Evolutionary conservation across 53 echinoderm and acorn worm species (phyloP).

Genomic region (Paracentrotus lividus): DNA sequence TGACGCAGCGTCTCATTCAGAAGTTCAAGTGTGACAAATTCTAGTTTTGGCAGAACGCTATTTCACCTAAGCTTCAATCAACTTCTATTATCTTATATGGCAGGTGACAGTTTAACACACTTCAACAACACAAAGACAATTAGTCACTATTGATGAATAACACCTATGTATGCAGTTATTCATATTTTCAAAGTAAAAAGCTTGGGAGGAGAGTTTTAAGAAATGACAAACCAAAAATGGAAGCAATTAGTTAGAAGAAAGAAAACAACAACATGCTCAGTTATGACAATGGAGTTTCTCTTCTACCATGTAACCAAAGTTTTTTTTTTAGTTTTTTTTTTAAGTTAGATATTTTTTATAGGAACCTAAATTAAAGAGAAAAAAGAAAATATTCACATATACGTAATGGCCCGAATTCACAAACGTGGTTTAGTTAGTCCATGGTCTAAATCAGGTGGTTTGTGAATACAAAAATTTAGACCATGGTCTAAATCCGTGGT

Average conservation of each 20-base stretch:
- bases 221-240: neutral
- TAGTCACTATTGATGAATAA: neutral
- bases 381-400: too few relatives aligned
- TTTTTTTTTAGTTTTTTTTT: too few relatives aligned
- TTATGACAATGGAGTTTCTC: too few relatives aligned
- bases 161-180: neutral
- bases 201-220: neutral
- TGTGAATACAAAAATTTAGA: too few relatives aligned
- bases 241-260: neutral
- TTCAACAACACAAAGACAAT: constrained; percentile 23
- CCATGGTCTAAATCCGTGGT: too few relatives aligned
- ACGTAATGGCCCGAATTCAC: too few relatives aligned
- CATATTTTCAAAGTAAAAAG: neutral
- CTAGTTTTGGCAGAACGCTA: neutral
- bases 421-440: too few relatives aligned
- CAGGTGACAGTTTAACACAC: neutral
- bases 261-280: neutral
- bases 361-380: too few relatives aligned
- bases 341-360: too few relatives aligned
- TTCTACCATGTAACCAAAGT: too few relatives aligned
- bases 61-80: neutral
- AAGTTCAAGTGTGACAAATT: constrained; percentile 41
- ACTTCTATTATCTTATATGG: neutral
- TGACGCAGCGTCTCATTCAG: neutral
- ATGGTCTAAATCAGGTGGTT: too few relatives aligned